Conservation (phyloP, 2,797 vertebrate species). For the Remorina albescens region DNA sequence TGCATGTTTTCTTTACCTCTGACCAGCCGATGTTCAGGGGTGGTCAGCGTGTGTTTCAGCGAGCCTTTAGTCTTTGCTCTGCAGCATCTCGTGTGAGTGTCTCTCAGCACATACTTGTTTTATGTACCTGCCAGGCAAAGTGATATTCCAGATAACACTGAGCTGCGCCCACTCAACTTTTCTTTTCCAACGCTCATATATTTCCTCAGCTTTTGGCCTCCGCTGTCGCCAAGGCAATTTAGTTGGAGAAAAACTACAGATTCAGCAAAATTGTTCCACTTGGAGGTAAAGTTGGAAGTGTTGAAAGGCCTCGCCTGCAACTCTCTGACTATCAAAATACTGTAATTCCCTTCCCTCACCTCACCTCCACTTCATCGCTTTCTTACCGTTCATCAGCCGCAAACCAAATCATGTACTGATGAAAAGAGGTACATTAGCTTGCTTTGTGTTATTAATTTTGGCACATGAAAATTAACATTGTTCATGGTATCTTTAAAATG, state of each 20-base stretch:
- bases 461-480: not conserved
- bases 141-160: conserved; percentile 78
- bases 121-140: conserved; percentile 78
- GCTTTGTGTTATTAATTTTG: conserved; percentile 13
- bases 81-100: conserved; percentile 40
- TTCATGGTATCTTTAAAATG: not conserved
- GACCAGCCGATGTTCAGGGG: conserved; percentile 1
- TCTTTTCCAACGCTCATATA: conserved; percentile 75
- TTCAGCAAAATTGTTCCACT: conserved; percentile 75
- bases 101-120: conserved; percentile 62
- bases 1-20: conserved; percentile 15
- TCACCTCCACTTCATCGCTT: conserved; percentile 56
- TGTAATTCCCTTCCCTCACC: conserved; percentile 61
- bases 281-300: conserved; percentile 68
- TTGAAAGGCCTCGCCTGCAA: conserved; percentile 68
- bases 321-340: conserved; percentile 69
- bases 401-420: conserved; percentile 25
- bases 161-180: conserved; percentile 71
- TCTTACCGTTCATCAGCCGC: conserved; percentile 33
- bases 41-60: conserved; percentile 23
- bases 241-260: conserved; percentile 67
- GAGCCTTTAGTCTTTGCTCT: conserved; percentile 9
- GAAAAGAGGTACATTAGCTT: conserved; percentile 20
- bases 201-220: conserved; percentile 75
- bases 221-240: conserved; percentile 75